Evolutionary conservation across 2,888 invertebrate species (phyloP).

Genomic region (Epistrophella euchroma): DNA sequence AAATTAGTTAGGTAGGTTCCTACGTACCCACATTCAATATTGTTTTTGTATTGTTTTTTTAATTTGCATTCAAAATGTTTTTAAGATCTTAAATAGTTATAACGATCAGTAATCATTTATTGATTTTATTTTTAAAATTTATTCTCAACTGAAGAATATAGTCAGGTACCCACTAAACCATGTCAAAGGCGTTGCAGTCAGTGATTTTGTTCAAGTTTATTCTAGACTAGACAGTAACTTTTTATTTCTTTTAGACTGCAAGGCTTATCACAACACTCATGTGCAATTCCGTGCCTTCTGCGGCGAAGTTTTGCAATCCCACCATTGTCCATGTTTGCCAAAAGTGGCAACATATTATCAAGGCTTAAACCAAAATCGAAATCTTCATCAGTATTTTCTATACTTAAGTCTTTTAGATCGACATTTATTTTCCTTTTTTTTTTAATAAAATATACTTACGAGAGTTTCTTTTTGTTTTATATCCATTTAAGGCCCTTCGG

Average conservation of each 20-base stretch:
- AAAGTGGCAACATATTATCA: constrained; percentile 74
- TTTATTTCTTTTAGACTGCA: constrained; percentile 77
- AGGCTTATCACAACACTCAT: constrained; percentile 79
- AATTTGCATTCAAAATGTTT: too few species aligned
- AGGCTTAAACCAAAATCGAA: constrained; percentile 14
- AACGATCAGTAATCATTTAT: too few species aligned
- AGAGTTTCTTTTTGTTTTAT: constrained; percentile 18
- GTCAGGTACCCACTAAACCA: too few species aligned
- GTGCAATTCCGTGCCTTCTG: constrained; percentile 77
- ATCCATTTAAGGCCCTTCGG: constrained; percentile 27
- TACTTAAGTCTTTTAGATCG: not conserved
- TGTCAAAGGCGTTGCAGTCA: not conserved
- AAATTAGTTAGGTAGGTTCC: too few species aligned
- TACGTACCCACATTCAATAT: too few species aligned
- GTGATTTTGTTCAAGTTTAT: not conserved
- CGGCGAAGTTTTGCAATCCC: constrained; percentile 77
- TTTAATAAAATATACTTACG: not conserved
- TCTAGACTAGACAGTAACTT: constrained; percentile 76
- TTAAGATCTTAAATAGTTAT: too few species aligned
- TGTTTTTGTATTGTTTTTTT: too few species aligned
- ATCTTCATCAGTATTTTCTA: constrained; percentile 1
- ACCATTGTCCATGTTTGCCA: constrained; percentile 76
- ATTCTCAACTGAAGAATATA: too few species aligned
- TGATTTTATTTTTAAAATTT: too few species aligned
- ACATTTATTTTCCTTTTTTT: too few species aligned